phyloP scores from a whole-genome alignment of 2,888 invertebrate species.

The Drosophila affinis region DNA sequence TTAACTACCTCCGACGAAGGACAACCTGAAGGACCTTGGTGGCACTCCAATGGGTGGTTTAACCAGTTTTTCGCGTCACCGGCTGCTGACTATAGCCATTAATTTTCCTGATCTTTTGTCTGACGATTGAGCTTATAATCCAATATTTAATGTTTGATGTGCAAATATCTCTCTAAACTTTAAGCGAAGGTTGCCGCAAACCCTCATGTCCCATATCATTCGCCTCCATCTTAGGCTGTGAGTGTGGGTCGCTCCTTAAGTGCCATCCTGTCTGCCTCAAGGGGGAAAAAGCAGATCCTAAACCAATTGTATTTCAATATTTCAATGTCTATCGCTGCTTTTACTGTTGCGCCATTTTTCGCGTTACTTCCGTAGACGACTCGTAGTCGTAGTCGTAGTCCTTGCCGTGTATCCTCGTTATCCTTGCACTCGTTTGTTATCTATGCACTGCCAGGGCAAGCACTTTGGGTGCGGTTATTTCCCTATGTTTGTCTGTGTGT shows the following conservation, averaged over 20 bases:
- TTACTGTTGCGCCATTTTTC: constrained; percentile 66
- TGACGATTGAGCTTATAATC: neutral
- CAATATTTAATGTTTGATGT: constrained; percentile 20
- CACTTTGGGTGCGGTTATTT: constrained; percentile 54
- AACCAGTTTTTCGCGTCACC: too few relatives aligned
- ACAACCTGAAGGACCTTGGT: constrained; percentile 11
- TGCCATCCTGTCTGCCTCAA: constrained; percentile 21
- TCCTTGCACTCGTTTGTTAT: constrained; percentile 74
- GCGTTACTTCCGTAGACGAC: constrained; percentile 38
- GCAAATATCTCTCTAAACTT: constrained; percentile 17
- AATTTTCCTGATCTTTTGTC: constrained; percentile 4
- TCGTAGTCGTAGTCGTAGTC: constrained; percentile 12
- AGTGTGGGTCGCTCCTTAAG: constrained; percentile 15
- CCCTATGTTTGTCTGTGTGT: constrained; percentile 17
- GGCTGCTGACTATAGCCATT: constrained; percentile 15
- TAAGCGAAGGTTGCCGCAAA: constrained; percentile 11
- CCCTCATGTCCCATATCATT: constrained; percentile 21
- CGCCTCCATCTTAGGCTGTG: constrained; percentile 7
- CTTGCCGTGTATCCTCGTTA: constrained; percentile 58
- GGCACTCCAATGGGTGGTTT: constrained; percentile 15
- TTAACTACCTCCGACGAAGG: constrained; percentile 46
- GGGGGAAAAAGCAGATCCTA: constrained; percentile 32
- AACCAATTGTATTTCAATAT: constrained; percentile 79
- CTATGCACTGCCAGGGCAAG: constrained; percentile 62
- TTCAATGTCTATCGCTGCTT: constrained; percentile 69